phyloP scores from a whole-genome alignment of 2,113 vertebrate genomes.

The Corythornis vintsioides region DNA sequence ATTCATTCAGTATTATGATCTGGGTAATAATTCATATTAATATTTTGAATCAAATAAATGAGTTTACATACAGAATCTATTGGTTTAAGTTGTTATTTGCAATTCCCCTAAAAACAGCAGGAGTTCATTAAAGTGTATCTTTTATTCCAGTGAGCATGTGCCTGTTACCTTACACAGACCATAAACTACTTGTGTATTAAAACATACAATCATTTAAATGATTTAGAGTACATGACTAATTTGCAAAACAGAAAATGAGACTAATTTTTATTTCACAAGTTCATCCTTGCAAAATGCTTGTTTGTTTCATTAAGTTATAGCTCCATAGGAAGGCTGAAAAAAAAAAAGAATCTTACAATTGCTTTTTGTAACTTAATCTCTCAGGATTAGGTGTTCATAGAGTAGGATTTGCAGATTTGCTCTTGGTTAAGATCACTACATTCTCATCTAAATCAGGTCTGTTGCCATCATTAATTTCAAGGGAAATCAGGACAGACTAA shows the following conservation, averaged over 20 bases:
- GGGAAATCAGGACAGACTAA: neutral
- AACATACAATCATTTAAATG: neutral
- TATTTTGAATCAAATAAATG: neutral
- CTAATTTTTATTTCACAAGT: neutral
- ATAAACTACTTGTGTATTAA: neutral
- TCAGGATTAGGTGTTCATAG: constrained; percentile 31
- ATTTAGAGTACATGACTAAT: neutral
- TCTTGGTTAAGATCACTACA: neutral
- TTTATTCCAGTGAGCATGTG: neutral
- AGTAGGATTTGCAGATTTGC: constrained; percentile 17
- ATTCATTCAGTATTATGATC: neutral
- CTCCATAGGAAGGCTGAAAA: neutral
- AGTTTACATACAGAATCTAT: neutral
- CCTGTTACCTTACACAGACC: neutral
- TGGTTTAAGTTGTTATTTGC: neutral
- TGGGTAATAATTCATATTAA: neutral
- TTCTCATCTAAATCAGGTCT: constrained; percentile 28
- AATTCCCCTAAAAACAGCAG: neutral
- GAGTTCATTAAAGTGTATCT: neutral
- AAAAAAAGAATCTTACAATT: neutral
- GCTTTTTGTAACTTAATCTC: constrained; percentile 37
- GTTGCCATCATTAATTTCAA: constrained; percentile 11
- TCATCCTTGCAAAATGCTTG: neutral
- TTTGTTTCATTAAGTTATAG: neutral
- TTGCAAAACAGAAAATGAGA: neutral